Conservation (phyloP, 2,113 vertebrate species). For the Aplodontia rufa region DNA sequence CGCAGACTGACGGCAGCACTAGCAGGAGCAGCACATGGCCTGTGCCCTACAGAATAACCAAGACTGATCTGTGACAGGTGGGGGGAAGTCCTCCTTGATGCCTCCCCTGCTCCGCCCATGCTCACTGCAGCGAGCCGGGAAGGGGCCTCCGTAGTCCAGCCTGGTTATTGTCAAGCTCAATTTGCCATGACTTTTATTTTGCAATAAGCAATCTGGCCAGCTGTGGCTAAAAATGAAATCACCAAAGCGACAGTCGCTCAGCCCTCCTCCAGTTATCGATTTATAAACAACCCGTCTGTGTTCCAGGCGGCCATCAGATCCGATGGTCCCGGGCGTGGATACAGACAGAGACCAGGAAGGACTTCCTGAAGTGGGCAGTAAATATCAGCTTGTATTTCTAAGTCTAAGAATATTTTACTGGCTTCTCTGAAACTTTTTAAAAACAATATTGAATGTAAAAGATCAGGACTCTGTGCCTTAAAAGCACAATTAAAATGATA, state of each 20-base stretch:
- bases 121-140: slow-evolving; percentile 24
- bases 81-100: background rate
- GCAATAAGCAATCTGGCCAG: slow-evolving; percentile 73
- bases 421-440: slow-evolving; percentile 23
- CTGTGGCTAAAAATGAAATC: slow-evolving; percentile 78
- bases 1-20: background rate
- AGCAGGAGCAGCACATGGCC: background rate
- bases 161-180: slow-evolving; percentile 76
- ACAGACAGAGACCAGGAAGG: background rate
- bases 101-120: slow-evolving; percentile 26
- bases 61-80: slow-evolving; percentile 19
- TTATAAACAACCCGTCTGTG: slow-evolving; percentile 45
- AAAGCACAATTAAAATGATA: slow-evolving; percentile 9
- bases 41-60: slow-evolving; percentile 21
- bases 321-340: background rate
- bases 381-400: background rate
- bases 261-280: slow-evolving; percentile 57
- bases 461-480: background rate
- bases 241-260: slow-evolving; percentile 51
- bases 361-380: background rate
- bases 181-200: slow-evolving; percentile 79
- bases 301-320: background rate
- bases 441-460: background rate
- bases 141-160: slow-evolving; percentile 25
- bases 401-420: background rate